Evolutionary conservation across 2,113 vertebrate genomes (phyloP), one percentile per base, ranked within the genome.

Genomic region (Lepus timidus): DNA sequence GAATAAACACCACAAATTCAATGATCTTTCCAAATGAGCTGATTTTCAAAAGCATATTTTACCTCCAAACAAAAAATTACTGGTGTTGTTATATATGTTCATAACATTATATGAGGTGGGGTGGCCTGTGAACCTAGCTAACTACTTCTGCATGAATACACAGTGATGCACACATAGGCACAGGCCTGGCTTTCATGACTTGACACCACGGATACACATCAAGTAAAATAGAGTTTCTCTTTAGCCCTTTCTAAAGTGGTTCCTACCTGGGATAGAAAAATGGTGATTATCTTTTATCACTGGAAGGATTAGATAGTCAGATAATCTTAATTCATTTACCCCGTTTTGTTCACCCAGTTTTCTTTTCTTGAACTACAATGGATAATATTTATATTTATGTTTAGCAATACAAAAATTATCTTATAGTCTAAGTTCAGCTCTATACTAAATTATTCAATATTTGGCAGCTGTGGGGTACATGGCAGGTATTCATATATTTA

Each of bases 401-500:
- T 87, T 62, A 75, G 25, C 13, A 78, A 73, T 79, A 51, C 27
- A 76, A 80, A 80, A 74, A 44, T 44, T 52, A n/a, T 13, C 29
- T 84, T 27, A 2, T 6, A 68, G 12, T 67, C 22, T 44, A 71
- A 91, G 14, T 87, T 89, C 85, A 84, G 67, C 14, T 68, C 6
- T 16, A 51, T 29, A 29, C 2, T 81, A 44, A 39, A 36, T 27
- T 88, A 68, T n/a, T 90, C 44, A 64, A 12, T 68, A 70, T 85
- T 70, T 94, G 22, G 33, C 9, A 6, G 71, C 19, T 70, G 13
- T 65, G 71, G 82, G 76, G 52, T 9, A 65, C 83, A 16, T 65
- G 17, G 27, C 25, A 86, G 23, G 85, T 67, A 80, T 33, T 80
- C 64, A 93, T 12, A 75, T 84, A 86, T 85, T 80, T 67, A 62